These are phyloP conservation scores for Scatophagus argus DNA, from an alignment of 2,113 vertebrate species.

Conservation along the genomic window DNA sequence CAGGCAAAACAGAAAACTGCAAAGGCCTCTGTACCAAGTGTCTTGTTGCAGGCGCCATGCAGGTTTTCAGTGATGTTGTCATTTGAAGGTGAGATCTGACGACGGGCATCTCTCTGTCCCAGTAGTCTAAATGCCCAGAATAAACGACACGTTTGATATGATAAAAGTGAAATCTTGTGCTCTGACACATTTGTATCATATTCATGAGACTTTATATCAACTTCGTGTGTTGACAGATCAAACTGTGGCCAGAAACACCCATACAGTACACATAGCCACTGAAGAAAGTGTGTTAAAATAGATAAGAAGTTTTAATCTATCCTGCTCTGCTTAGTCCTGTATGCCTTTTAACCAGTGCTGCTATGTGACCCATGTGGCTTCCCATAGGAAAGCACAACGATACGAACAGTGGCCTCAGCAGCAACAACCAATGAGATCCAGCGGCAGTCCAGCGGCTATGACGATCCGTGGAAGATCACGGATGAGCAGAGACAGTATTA, in stretches of 20 bases:
- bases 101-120: background rate
- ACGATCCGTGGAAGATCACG: conserved; percentile 99
- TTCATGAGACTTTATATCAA: background rate
- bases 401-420: conserved; percentile 93
- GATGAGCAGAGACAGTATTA: conserved; percentile 99
- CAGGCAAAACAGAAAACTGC: background rate
- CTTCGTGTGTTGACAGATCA: background rate
- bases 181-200: too few relatives aligned
- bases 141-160: too few relatives aligned
- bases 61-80: background rate
- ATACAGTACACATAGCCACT: background rate
- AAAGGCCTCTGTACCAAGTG: background rate
- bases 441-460: conserved; percentile 97
- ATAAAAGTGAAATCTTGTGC: too few relatives aligned
- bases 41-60: background rate
- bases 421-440: conserved; percentile 95
- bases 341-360: background rate
- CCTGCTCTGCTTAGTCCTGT: background rate
- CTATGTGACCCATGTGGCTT: background rate
- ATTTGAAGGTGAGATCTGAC: background rate
- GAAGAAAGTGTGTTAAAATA: background rate
- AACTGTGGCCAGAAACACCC: background rate
- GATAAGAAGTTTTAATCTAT: background rate
- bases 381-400: conserved; percentile 87
- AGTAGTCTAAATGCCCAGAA: background rate